These are phyloP conservation scores for Canis aureus DNA, from an alignment of 2,113 vertebrate genomes.

Conservation along the genomic window DNA sequence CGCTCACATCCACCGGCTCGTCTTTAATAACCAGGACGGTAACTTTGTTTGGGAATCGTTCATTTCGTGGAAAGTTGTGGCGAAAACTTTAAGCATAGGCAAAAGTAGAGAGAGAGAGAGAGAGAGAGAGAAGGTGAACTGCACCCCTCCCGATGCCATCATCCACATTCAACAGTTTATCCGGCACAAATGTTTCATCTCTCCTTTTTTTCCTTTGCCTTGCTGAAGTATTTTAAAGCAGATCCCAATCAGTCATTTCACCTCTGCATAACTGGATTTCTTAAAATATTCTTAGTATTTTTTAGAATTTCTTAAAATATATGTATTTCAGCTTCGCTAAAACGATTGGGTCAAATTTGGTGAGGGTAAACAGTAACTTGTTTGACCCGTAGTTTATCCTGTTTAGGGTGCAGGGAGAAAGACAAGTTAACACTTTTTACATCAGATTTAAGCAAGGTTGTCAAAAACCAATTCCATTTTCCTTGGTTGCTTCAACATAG, in stretches of 20 bases:
- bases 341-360: background rate
- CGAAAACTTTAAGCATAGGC: slow-evolving; percentile 29
- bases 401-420: slow-evolving; percentile 15
- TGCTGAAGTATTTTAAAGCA: slow-evolving; percentile 8
- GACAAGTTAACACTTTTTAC: background rate
- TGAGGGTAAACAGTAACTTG: background rate
- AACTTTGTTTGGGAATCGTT: slow-evolving; percentile 22
- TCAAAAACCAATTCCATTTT: slow-evolving; percentile 52
- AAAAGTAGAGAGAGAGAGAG: background rate
- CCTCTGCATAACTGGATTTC: background rate
- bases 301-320: background rate
- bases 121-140: background rate
- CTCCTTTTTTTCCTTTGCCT: background rate
- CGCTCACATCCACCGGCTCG: background rate
- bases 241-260: background rate
- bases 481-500: background rate
- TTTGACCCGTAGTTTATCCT: background rate
- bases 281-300: background rate
- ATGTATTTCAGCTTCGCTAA: background rate
- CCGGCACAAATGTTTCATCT: background rate
- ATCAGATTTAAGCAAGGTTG: slow-evolving; percentile 23
- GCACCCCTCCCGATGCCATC: background rate
- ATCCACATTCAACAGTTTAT: slow-evolving; percentile 20
- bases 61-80: slow-evolving; percentile 6
- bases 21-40: background rate